Conservation (phyloP, 2,888 invertebrate genomes). For the Himalopsyche japonica region DNA sequence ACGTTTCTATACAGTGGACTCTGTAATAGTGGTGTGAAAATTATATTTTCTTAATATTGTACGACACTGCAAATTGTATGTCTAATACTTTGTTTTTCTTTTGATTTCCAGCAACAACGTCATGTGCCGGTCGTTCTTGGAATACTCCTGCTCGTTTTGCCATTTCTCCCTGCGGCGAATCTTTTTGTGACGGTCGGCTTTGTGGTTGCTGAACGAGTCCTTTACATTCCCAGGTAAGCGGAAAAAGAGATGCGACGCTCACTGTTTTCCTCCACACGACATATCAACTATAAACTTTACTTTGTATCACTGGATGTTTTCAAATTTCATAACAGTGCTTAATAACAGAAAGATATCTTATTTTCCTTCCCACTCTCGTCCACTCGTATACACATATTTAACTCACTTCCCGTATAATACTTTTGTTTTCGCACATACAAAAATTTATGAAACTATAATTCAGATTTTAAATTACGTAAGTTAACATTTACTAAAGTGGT, state of each 20-base stretch:
- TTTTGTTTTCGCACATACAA: no score
- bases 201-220: constrained; percentile 83
- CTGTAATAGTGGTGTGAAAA: no score
- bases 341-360: neutral
- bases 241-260: neutral
- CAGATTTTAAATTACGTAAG: no score
- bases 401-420: no score
- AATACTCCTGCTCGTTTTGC: constrained; percentile 73
- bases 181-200: constrained; percentile 79
- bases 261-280: neutral
- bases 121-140: constrained; percentile 71
- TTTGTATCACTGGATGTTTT: neutral
- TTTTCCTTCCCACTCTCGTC: no score
- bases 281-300: neutral
- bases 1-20: no score
- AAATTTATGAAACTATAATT: no score
- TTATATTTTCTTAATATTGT: no score
- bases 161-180: constrained; percentile 87
- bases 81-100: neutral
- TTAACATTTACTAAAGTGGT: no score
- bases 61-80: no score
- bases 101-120: constrained; percentile 63
- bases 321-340: neutral
- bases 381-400: no score
- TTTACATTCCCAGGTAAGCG: constrained; percentile 81